Evolutionary conservation across 2,113 vertebrate species (phyloP).

Genomic region (Ursus arctos): DNA sequence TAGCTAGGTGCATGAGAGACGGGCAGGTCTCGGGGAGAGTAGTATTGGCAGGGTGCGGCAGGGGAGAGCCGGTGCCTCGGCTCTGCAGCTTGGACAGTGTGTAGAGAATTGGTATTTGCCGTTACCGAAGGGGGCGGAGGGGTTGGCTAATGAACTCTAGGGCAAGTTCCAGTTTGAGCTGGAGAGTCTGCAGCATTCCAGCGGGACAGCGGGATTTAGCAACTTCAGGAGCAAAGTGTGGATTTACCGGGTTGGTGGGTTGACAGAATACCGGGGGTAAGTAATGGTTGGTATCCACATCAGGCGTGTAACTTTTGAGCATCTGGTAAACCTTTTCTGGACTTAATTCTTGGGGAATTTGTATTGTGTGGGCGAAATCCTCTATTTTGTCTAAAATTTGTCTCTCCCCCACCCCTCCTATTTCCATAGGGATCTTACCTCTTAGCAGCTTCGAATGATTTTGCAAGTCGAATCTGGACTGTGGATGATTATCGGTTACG

Average conservation of each 20-base stretch:
- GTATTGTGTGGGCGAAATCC: background rate
- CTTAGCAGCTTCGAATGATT: conserved; percentile 98
- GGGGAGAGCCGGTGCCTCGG: background rate
- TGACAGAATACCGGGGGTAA: background rate
- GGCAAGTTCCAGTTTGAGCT: background rate
- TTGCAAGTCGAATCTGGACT: conserved; percentile 98
- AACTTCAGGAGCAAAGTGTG: background rate
- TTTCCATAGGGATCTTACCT: conserved; percentile 94
- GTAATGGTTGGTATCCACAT: background rate
- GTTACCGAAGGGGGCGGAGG: rapidly evolving
- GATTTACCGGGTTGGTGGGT: rapidly evolving
- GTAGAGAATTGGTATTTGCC: background rate
- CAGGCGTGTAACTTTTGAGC: background rate
- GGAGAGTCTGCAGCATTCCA: rapidly evolving
- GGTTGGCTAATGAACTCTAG: background rate
- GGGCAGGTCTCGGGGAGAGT: background rate
- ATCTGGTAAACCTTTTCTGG: background rate
- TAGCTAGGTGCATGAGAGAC: rapidly evolving
- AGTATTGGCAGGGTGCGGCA: background rate
- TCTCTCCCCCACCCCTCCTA: conserved; percentile 33
- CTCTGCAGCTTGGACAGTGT: background rate
- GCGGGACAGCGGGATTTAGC: rapidly evolving
- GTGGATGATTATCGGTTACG: conserved; percentile 98
- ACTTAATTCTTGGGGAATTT: background rate
- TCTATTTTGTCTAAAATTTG: conserved; percentile 12